A percentile compares a stretch with the other conserved stretches of the same genome.
Conservation (phyloP, 2,113 vertebrate species). For the Silurus meridionalis region DNA sequence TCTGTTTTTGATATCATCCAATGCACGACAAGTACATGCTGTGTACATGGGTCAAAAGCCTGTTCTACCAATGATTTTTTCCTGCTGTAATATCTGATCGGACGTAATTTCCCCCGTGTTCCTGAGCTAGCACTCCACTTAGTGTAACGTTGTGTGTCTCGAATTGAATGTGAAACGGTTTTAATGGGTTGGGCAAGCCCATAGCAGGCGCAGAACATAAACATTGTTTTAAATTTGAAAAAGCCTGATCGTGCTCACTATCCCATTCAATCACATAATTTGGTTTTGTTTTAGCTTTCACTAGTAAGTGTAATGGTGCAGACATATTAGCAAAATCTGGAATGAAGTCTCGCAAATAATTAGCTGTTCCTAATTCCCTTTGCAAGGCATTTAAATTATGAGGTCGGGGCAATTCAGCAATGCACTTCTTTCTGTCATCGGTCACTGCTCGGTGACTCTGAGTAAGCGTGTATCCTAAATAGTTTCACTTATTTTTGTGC, state of each 20-base stretch:
- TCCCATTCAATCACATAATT: slow-evolving; percentile 15
- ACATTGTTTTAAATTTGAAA: slow-evolving; percentile 1
- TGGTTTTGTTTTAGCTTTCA: slow-evolving; percentile 31
- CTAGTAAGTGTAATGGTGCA: background rate
- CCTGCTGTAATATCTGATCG: slow-evolving; percentile 7
- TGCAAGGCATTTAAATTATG: slow-evolving; percentile 13
- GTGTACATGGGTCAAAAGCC: slow-evolving; percentile 29
- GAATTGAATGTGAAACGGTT: slow-evolving; percentile 9
- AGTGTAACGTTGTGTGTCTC: background rate
- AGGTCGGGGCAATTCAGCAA: slow-evolving; percentile 14
- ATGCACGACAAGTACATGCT: slow-evolving; percentile 8
- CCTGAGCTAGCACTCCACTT: slow-evolving; percentile 27
- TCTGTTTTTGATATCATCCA: slow-evolving; percentile 18
- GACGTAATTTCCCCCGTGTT: slow-evolving; percentile 5
- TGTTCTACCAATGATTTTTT: slow-evolving; percentile 5
- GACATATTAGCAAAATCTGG: background rate
- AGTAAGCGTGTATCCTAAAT: background rate
- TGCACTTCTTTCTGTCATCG: slow-evolving; percentile 21
- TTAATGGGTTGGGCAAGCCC: background rate
- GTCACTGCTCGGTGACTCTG: slow-evolving; percentile 2
- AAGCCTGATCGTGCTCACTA: background rate
- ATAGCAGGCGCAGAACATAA: background rate
- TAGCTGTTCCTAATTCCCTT: slow-evolving; percentile 19
- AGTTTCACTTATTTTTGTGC: background rate
- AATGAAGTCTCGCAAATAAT: slow-evolving; percentile 22